Conservation (phyloP, 2,888 invertebrate species). For the Branchipolynoe longqiensis region DNA sequence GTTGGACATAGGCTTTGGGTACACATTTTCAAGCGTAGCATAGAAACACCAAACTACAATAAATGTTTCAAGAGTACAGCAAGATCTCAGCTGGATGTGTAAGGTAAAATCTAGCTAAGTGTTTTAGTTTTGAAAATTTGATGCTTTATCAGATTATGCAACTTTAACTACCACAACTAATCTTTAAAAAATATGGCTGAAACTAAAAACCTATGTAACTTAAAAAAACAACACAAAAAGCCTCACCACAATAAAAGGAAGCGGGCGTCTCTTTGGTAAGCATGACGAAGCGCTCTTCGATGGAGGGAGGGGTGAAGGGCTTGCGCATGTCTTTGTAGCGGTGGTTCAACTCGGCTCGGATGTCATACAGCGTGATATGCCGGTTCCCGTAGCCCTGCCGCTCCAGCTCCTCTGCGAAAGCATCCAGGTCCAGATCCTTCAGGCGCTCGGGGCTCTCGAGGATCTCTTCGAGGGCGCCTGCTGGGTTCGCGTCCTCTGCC, state of each 20-base stretch:
- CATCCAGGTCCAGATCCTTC: slow-evolving; percentile 97
- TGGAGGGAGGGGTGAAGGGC: slow-evolving; percentile 89
- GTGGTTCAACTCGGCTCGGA: slow-evolving; percentile 95
- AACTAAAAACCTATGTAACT: too few relatives aligned
- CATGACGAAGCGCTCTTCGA: slow-evolving; percentile 95
- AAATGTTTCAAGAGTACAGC: too few relatives aligned
- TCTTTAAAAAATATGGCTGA: too few relatives aligned
- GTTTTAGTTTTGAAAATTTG: too few relatives aligned
- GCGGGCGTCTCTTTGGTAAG: slow-evolving; percentile 97
- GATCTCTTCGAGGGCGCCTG: slow-evolving; percentile 98
- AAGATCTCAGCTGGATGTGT: too few relatives aligned
- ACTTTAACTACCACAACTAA: too few relatives aligned
- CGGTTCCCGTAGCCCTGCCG: slow-evolving; percentile 88
- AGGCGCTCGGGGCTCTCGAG: slow-evolving; percentile 95
- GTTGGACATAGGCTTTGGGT: too few relatives aligned
- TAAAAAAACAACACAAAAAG: too few relatives aligned
- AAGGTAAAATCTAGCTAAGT: too few relatives aligned
- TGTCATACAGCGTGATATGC: slow-evolving; percentile 96
- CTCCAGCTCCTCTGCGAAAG: slow-evolving; percentile 98
- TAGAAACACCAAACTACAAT: too few relatives aligned
- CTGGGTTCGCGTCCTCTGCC: slow-evolving; percentile 92
- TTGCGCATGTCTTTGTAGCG: slow-evolving; percentile 94
- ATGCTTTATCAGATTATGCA: too few relatives aligned
- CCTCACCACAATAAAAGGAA: slow-evolving; percentile 93
- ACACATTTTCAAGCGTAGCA: too few relatives aligned